Base-by-base conservation (phyloP, 2,888 invertebrate species). In the Eilema caniola region DNA sequence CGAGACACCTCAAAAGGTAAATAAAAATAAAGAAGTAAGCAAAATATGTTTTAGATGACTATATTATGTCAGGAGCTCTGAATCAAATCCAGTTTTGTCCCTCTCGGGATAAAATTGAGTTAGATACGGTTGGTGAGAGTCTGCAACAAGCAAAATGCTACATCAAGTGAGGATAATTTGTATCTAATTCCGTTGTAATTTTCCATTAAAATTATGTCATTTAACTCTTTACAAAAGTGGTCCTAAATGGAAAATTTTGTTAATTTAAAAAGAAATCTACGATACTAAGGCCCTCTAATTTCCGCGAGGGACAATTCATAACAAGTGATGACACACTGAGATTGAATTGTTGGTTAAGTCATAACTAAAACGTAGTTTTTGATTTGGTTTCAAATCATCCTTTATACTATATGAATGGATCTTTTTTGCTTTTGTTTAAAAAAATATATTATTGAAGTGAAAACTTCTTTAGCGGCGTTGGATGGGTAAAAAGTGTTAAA, bases 11-110 rank as follows among this genome's bases (percentile, higher is more conserved):
- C 8, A 20, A 53, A 16, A 62, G 7, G 24, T 41, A 41, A 37
- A 37, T 14, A 62, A 24, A 23, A 16, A 16, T 31, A 61, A 61
- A 31, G n/a, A 61, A 62, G n/a, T 62, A 47, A 53, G 53, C 8
- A n/a, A n/a, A 53, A 53, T 53, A n/a, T 53, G 53, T 53, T 53
- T 53, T 53, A 53, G 53, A 53, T 53, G n/a, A 53, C 53, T 53
- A 53, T 53, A 53, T 53, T 53, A 53, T 53, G 3, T 53, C 20
- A 8, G n/a, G 53, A 53, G n/a, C n/a, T 53, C 53, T 53, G 53
- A 53, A 47, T 47, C 47, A 47, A n/a, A n/a, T 53, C 53, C 53
- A 53, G 47, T 20, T 20, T 47, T 20, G 47, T 20, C 20, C 7
- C 47, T 47, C 20, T 20, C 16, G 47, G 20, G 20, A 47, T 20